Evolutionary conservation across 2,113 vertebrate genomes (phyloP).

Genomic region (Morone saxatilis): DNA sequence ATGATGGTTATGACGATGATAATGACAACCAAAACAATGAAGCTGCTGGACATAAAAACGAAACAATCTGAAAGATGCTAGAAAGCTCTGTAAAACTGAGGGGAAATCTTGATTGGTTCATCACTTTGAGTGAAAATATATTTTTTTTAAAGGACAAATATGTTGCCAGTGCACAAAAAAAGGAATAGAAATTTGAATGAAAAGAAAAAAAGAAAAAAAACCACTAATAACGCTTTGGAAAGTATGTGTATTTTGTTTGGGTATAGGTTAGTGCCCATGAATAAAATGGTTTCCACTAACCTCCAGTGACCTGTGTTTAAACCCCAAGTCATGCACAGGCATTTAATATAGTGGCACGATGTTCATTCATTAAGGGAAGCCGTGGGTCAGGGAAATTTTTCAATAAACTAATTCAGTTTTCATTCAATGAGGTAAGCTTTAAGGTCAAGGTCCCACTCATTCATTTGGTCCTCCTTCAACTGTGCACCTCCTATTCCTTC

Average conservation of each 20-base stretch:
- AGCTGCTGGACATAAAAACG: no score
- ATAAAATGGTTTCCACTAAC: not conserved
- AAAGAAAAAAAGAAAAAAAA: no score
- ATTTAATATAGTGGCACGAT: not conserved
- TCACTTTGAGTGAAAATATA: no score
- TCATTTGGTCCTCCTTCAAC: not conserved
- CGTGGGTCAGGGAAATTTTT: not conserved
- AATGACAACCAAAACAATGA: not conserved
- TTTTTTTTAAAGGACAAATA: not conserved
- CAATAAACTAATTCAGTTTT: not conserved
- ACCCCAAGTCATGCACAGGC: not conserved
- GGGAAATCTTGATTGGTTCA: no score
- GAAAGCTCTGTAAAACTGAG: not conserved
- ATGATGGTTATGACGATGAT: not conserved
- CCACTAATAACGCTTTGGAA: not conserved
- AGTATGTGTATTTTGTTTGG: not conserved
- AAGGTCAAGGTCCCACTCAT: not conserved
- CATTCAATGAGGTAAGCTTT: conserved; percentile 9
- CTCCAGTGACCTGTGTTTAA: not conserved
- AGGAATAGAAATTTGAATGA: no score
- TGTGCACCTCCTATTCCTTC: not conserved
- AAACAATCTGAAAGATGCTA: not conserved
- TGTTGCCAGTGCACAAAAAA: not conserved
- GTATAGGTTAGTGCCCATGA: no score
- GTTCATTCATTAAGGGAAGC: not conserved